Base-by-base conservation (phyloP, 1,140 invertebrate genomes). In the Andricus grossulariae region DNA sequence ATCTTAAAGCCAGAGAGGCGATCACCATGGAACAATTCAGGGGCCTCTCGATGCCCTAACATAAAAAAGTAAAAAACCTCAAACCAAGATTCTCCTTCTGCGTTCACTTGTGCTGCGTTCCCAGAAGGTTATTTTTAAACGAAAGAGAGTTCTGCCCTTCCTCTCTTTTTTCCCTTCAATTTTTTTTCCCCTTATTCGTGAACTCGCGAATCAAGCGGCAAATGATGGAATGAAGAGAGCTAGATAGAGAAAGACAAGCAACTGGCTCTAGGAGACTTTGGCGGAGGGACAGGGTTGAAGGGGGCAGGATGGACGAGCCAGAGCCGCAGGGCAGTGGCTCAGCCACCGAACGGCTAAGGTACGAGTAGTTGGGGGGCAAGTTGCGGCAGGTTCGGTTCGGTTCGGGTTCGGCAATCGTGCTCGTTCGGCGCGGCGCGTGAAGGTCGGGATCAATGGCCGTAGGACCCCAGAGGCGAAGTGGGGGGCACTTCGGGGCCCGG, bases 361-460 rank as follows among this genome's bases (percentile, higher is more conserved):
- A 73, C 13, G 39, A 13, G 55, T 50, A 50, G 72, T 18, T 18
- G 80, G 21, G 51, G 78, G 60, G 78, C 81, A 77, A 84, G 86
- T 87, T 85, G 80, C 78, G 84, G 84, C 81, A 85, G 85, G 86
- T 87, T 84, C 80, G 86, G 84, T 85, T 81, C 76, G 81, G 84
- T 85, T 81, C 78, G 81, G 82, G 84, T 87, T 89, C 87, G 86
- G 88, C 89, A 85, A 90, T 90, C 89, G 89, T 87, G 88, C 80
- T 88, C 86, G 89, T 90, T 90, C 88, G 88, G 89, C 90, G 89
- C 88, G 89, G 89, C 90, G 89, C 88, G 89, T 89, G 90, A 91
- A 91, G 90, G 90, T 91, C 90, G 90, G 90, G 90, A 91, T 91
- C 90, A 91, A 91, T 88, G 90, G 89, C 90, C 90, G 89, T 89